Conservation (phyloP, 2,113 vertebrate genomes). For the Electrona antarctica region DNA sequence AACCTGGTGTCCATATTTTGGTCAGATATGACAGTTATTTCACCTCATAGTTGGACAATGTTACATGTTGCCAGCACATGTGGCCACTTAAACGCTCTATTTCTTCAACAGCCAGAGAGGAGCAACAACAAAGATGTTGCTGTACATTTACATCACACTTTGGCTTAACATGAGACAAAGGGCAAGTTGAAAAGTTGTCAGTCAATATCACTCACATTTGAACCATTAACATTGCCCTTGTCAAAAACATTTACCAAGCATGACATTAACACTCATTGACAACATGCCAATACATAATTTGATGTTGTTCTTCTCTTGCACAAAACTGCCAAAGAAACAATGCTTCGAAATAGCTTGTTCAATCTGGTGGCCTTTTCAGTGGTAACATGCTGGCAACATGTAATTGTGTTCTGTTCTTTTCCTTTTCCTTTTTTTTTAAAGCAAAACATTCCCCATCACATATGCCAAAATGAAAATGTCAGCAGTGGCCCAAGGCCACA, state of each 20-base stretch:
- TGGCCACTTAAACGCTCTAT: too few relatives aligned
- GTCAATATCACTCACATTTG: background rate
- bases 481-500: constrained; percentile 70
- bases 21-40: too few relatives aligned
- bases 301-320: constrained; percentile 21
- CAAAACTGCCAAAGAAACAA: constrained; percentile 56
- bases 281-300: constrained; percentile 24
- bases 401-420: constrained; percentile 44
- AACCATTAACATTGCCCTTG: background rate
- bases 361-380: constrained; percentile 72
- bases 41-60: too few relatives aligned
- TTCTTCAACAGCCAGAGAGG: too few relatives aligned
- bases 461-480: constrained; percentile 71
- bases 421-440: background rate
- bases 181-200: background rate
- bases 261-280: constrained; percentile 29
- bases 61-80: too few relatives aligned
- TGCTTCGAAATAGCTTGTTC: constrained; percentile 50
- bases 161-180: background rate
- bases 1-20: too few relatives aligned
- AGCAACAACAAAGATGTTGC: too few relatives aligned
- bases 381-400: constrained; percentile 60
- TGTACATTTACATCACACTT: background rate
- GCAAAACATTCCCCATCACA: constrained; percentile 53
- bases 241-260: background rate